These are phyloP conservation scores for Crocidura indochinensis DNA, from an alignment of 2,797 vertebrate species.

Conservation along the genomic window DNA sequence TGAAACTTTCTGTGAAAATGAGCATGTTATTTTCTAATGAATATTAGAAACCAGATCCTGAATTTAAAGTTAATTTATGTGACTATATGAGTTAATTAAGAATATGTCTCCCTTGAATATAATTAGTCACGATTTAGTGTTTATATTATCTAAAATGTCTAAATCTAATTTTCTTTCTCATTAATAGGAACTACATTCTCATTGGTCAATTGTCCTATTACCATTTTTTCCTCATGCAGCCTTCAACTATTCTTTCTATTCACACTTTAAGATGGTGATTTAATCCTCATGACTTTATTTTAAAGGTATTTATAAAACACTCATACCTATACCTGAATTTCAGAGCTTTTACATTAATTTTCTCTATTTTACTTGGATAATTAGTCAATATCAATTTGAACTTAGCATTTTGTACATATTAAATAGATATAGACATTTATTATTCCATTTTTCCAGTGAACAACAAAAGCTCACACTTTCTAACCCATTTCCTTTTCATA, in stretches of 20 bases:
- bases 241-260: not conserved
- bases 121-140: not conserved
- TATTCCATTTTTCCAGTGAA: slow-evolving; percentile 48
- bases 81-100: slow-evolving; percentile 18
- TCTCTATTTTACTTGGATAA: not conserved
- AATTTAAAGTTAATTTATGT: slow-evolving; percentile 6
- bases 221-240: not conserved
- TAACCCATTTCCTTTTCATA: slow-evolving; percentile 25
- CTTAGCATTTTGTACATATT: not conserved
- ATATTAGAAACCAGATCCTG: not conserved
- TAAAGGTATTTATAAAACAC: not conserved
- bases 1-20: not conserved
- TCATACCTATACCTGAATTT: not conserved
- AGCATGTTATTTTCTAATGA: not conserved
- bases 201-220: not conserved
- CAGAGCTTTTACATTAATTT: not conserved
- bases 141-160: not conserved
- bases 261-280: not conserved
- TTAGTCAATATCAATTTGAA: not conserved
- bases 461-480: slow-evolving; percentile 27
- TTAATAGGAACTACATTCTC: not conserved
- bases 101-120: not conserved
- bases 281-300: not conserved
- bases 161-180: not conserved
- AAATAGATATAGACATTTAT: slow-evolving; percentile 1